Evolutionary conservation across 2,797 vertebrate genomes (phyloP), one percentile per base, ranked within the genome.

Genomic region (Tolypeutes matacus): DNA sequence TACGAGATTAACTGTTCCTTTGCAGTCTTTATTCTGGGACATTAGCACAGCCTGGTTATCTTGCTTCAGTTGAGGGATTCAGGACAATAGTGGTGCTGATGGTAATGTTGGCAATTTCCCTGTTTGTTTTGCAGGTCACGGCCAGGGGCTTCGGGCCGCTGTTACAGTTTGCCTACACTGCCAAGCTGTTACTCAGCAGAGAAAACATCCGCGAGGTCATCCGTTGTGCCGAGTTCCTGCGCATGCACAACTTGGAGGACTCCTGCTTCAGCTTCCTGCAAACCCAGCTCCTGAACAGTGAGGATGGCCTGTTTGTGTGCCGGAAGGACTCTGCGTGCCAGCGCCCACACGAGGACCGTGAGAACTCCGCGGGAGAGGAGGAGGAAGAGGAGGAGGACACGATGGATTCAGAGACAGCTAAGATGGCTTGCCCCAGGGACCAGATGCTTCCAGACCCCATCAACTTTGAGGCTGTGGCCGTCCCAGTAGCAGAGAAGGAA

Each of bases 171-270:
- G 99, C 99, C 98, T 99, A 99, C 98, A 99, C 99, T 92, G 99
- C 99, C 98, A 99, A 99, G 99, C 99, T 99, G 98, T 98, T 99
- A 98, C 99, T 99, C 98, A 99, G 99, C 99, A 99, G 99, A 98
- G 99, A 99, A 97, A 99, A 99, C 99, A 99, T 99, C 98, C 99
- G 99, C 97, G 99, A 99, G 98, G 99, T 99, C 98, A 99, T 99
- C 98, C 99, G 99, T 98, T 99, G 99, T 89, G 99, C 99, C 0
- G 99, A 99, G 98, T 99, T 99, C 98, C 98, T 99, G 98, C 99
- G 99, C 98, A 99, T 99, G 99, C 99, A 99, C 98, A 99, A 99
- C 98, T 99, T 99, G 94, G 99, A 99, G 98, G 99, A 99, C 98
- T 99, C 99, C 60, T 99, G 99, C 98, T 99, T 99, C 98, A 99